Conservation (phyloP, 2,113 vertebrate species). For the Mirounga angustirostris region DNA sequence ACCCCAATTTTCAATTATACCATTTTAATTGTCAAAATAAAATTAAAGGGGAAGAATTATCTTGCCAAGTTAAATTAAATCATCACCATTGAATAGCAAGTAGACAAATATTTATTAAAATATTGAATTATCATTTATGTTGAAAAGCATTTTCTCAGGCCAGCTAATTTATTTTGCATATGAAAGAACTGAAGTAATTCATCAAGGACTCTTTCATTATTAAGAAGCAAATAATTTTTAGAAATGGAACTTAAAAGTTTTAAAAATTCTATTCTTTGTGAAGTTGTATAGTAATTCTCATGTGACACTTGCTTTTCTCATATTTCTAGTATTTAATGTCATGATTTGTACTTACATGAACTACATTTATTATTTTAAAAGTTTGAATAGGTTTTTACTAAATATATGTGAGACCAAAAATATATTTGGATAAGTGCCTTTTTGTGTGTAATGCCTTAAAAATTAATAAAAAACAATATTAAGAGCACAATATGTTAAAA, state of each 20-base stretch:
- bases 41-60: neutral
- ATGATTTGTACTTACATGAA: neutral
- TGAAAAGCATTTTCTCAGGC: neutral
- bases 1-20: neutral
- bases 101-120: slow-evolving; percentile 27
- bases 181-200: neutral
- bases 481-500: neutral
- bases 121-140: neutral
- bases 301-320: neutral
- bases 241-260: neutral
- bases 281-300: neutral
- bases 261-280: neutral
- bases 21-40: neutral
- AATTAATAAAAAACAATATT: neutral
- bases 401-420: neutral
- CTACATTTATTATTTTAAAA: neutral
- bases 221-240: neutral
- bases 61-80: neutral
- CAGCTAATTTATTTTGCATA: neutral
- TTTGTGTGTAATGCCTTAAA: neutral
- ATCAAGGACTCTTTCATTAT: neutral
- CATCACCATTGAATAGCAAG: neutral
- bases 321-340: neutral
- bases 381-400: neutral
- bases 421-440: neutral